Evolutionary conservation across 2,113 vertebrate species (phyloP).

Genomic region (Pluvianellus socialis): DNA sequence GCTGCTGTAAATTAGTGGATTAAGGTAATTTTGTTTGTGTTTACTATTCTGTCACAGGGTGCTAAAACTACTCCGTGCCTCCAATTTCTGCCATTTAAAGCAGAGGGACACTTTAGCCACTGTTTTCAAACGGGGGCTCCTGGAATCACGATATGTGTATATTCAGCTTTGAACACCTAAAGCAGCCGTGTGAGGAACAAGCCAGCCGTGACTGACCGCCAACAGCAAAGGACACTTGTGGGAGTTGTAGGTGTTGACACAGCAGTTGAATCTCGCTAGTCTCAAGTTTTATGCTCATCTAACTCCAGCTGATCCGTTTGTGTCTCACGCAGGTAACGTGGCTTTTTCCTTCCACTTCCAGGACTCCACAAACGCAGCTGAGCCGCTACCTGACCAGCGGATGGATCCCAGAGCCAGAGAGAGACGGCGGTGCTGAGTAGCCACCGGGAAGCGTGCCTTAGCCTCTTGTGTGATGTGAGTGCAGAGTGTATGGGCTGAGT

Average conservation of each 20-base stretch:
- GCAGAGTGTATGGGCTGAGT: not conserved
- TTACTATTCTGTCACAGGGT: not conserved
- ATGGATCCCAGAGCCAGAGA: not conserved
- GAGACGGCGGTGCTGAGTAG: not conserved
- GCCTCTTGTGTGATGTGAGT: not conserved
- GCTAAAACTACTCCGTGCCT: not conserved
- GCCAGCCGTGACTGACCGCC: not conserved
- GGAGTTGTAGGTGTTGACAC: not conserved
- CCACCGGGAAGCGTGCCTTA: no score
- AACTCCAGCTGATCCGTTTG: not conserved
- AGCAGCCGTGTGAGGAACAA: not conserved
- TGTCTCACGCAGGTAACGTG: not conserved
- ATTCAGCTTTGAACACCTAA: not conserved
- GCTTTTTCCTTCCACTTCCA: not conserved
- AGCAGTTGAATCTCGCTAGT: not conserved
- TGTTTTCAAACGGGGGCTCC: not conserved
- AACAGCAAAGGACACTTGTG: not conserved
- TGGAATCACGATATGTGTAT: not conserved
- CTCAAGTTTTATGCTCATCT: not conserved
- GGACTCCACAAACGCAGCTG: not conserved
- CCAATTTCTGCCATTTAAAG: not conserved
- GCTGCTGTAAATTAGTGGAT: not conserved
- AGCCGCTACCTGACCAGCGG: not conserved
- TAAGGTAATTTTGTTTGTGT: not conserved
- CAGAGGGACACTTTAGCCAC: not conserved